Conservation (phyloP, 2,888 invertebrate species). For the Leptinotarsa rubiginosa region DNA sequence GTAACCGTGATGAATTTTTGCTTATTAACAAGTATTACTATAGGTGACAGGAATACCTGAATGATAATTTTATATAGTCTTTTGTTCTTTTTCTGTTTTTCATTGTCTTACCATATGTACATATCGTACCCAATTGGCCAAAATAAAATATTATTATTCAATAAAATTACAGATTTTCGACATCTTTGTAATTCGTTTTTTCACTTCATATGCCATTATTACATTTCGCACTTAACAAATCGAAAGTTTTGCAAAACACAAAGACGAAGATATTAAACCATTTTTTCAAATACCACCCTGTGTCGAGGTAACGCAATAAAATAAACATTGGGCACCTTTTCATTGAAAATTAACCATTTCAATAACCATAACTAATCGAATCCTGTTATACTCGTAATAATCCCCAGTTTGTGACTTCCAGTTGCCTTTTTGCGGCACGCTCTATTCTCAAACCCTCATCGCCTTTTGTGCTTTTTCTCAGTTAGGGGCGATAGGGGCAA, state of each 20-base stretch:
- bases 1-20: too few species aligned
- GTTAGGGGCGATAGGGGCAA: neutral
- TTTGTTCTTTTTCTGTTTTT: too few species aligned
- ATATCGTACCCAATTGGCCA: too few species aligned
- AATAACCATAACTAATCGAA: slow-evolving; percentile 6
- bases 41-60: too few species aligned
- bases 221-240: neutral
- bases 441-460: slow-evolving; percentile 1
- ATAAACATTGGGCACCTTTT: slow-evolving; percentile 2
- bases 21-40: too few species aligned
- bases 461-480: neutral
- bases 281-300: neutral
- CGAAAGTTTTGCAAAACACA: neutral
- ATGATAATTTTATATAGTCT: too few species aligned
- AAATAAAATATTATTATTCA: too few species aligned
- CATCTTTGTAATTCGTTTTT: too few species aligned
- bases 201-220: too few species aligned
- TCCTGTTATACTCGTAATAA: slow-evolving; percentile 6
- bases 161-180: too few species aligned
- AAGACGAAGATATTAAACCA: too few species aligned
- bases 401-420: slow-evolving; percentile 4
- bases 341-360: slow-evolving; percentile 4
- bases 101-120: too few species aligned
- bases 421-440: neutral
- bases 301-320: neutral